phyloP scores from a whole-genome alignment of 2,113 vertebrate genomes.

The Hemichromis elongatus region DNA sequence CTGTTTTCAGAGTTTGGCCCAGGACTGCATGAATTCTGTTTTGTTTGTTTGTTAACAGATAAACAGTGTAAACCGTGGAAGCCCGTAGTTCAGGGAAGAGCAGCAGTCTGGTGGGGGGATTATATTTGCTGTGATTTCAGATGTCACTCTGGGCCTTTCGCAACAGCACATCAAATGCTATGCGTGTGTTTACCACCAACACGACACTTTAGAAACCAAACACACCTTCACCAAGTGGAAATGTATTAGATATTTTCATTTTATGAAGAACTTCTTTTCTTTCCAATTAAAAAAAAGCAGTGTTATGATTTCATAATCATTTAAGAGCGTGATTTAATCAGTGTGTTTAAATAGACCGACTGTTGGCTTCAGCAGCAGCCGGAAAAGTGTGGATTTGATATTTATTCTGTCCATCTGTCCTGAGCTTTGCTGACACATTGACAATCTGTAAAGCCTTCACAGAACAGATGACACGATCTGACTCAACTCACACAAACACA shows the following conservation, averaged over 20 bases:
- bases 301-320: not conserved
- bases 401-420: constrained; percentile 48
- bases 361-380: not conserved
- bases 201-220: not conserved
- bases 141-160: not conserved
- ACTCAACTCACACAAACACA: constrained; percentile 13
- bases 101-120: not conserved
- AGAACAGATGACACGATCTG: constrained; percentile 29
- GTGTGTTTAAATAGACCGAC: not conserved
- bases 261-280: not conserved
- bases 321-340: not conserved
- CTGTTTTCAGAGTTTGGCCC: not conserved
- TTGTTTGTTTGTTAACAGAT: not conserved
- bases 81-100: not conserved
- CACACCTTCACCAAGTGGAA: not conserved
- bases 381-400: not conserved
- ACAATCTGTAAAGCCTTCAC: constrained; percentile 39
- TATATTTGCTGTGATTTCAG: not conserved
- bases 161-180: not conserved
- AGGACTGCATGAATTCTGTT: not conserved
- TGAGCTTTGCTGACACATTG: constrained; percentile 13
- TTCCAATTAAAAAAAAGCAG: not conserved
- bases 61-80: not conserved
- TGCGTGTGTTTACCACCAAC: not conserved
- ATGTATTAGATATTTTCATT: not conserved